Conservation (phyloP, 2,113 vertebrate species). For the Sebastes schlegelii region DNA sequence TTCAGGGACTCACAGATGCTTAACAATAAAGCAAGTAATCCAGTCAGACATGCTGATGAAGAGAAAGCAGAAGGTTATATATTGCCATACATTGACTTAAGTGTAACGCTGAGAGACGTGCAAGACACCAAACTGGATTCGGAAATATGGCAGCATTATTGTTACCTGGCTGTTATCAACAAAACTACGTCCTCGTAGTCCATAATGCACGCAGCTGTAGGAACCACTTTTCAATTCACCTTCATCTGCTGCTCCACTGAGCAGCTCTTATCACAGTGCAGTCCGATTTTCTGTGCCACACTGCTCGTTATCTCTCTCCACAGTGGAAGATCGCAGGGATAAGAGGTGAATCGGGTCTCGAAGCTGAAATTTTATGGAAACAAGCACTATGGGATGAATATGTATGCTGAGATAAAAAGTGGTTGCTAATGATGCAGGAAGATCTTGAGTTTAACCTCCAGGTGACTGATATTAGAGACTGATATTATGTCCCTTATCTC, state of each 20-base stretch:
- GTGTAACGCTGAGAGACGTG: background rate
- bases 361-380: background rate
- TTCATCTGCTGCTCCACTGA: slow-evolving; percentile 3
- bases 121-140: background rate
- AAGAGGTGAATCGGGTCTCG: background rate
- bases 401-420: background rate
- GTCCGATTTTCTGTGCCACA: background rate
- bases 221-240: slow-evolving; percentile 17
- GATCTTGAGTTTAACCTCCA: background rate
- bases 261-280: slow-evolving; percentile 1
- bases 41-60: background rate
- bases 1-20: no score
- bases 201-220: slow-evolving; percentile 7
- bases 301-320: slow-evolving; percentile 1
- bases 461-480: background rate
- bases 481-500: background rate
- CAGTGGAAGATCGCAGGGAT: slow-evolving; percentile 6
- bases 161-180: background rate
- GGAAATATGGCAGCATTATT: background rate
- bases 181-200: background rate
- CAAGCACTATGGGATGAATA: background rate
- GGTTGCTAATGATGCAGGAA: background rate
- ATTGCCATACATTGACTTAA: no score
- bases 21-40: no score
- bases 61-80: background rate